Evolutionary conservation across 2,113 vertebrate species (phyloP).

Genomic region (Saimiri boliviensis): DNA sequence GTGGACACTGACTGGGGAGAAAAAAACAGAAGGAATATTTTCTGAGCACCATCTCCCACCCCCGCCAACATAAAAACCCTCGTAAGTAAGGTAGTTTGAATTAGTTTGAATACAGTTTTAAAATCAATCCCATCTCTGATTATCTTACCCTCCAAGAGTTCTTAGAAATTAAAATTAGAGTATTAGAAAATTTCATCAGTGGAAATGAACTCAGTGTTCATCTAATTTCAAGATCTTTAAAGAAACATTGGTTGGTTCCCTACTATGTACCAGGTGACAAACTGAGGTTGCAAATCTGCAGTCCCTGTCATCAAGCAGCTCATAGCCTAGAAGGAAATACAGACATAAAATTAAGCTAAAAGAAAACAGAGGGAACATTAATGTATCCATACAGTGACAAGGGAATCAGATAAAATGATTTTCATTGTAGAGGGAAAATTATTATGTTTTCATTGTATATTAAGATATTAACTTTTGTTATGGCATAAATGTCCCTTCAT

Average conservation of each 20-base stretch:
- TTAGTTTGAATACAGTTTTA: not conserved
- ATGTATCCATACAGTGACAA: not conserved
- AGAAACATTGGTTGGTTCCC: not conserved
- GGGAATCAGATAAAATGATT: not conserved
- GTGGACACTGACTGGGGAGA: not conserved
- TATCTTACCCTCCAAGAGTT: not conserved
- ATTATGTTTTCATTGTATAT: not conserved
- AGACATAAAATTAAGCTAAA: not conserved
- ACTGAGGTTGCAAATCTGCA: not conserved
- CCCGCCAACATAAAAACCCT: not conserved
- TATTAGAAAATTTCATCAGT: not conserved
- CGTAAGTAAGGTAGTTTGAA: not conserved
- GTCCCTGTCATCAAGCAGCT: not conserved
- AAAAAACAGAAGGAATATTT: not conserved
- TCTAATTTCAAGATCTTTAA: not conserved
- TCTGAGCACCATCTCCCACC: not conserved
- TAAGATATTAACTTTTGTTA: not conserved
- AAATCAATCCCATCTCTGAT: not conserved
- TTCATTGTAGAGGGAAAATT: constrained; percentile 16
- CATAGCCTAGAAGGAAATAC: not conserved
- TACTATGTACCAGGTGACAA: not conserved
- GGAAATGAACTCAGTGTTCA: not conserved
- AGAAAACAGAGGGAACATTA: not conserved
- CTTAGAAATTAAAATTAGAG: not conserved
- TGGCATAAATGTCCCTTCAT: not conserved